phyloP scores from a whole-genome alignment of 2,113 vertebrate species.

The Nothobranchius furzeri region DNA sequence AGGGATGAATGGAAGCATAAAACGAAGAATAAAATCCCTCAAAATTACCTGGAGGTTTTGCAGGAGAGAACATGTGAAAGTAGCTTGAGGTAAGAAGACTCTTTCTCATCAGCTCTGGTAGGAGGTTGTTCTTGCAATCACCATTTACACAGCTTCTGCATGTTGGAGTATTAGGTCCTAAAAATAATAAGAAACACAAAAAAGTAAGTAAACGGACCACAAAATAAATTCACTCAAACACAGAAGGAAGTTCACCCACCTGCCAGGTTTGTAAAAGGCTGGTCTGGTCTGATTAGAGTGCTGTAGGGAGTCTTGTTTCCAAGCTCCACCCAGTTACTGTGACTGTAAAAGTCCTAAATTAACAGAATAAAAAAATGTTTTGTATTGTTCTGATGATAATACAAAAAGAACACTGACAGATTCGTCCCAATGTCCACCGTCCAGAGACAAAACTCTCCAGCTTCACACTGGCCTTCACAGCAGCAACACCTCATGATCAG shows the following conservation, averaged over 20 bases:
- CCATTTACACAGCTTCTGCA: constrained; percentile 58
- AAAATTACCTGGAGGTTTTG: constrained; percentile 61
- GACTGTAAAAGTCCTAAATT: constrained; percentile 74
- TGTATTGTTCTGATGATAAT: too few species aligned
- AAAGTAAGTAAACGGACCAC: background rate
- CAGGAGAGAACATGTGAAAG: constrained; percentile 49
- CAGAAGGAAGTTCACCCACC: constrained; percentile 13
- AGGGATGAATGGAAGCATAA: background rate
- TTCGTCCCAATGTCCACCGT: constrained; percentile 47
- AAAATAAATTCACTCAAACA: background rate
- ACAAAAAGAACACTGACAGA: constrained; percentile 36
- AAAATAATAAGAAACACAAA: background rate
- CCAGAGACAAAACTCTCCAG: constrained; percentile 32
- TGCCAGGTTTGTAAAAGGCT: constrained; percentile 61
- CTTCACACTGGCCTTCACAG: constrained; percentile 64
- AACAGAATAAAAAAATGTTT: background rate
- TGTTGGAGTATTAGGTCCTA: constrained; percentile 50
- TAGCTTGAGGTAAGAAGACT: constrained; percentile 70
- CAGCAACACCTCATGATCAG: constrained; percentile 34
- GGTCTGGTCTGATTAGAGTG: constrained; percentile 59
- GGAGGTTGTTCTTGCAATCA: constrained; percentile 57
- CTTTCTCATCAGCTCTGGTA: constrained; percentile 47
- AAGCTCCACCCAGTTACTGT: constrained; percentile 77
- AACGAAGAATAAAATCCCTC: background rate
- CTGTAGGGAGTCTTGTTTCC: constrained; percentile 56